Base-by-base conservation (phyloP, 2,113 vertebrate species). In the Apodemus sylvaticus region DNA sequence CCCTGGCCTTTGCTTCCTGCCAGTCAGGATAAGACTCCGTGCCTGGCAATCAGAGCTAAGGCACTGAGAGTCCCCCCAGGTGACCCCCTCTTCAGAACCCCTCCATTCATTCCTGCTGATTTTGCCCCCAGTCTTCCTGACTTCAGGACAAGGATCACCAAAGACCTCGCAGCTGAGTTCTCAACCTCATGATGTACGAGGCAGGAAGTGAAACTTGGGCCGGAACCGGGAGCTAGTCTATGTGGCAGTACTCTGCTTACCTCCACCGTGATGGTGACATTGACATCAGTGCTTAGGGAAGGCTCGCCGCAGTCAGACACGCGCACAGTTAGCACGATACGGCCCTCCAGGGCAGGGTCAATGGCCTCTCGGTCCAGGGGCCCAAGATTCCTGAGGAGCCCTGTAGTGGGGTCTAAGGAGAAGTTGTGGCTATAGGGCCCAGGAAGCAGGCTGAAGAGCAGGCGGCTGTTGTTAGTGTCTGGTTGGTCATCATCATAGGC, bases 401-500 rank as follows among this genome's bases (percentile, higher is more conserved):
- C 99, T 0, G 96, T 98, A 55, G 85, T 0, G 0, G 68, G 11
- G 8, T 99, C 39, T 71, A 99, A 98, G n/a, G 98, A 99, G 97
- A 99, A 99, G 97, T 99, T 99, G 48, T 51, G 7, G 34, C 99
- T 99, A 97, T 98, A 99, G 0, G 0, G 9, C 58, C 98, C 97
- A 0, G 97, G 97, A 31, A 97, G 34, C 9, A 99, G 99, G 73
- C 0, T 89, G 93, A 97, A 99, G 76, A 97, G 68, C 70, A 99
- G 78, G 42, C 89, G 1, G 20, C 99, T 99, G 98, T 99, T 99
- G 86, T 0, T 39, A 39, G 96, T 99, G 1, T 1, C 78, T 1
- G 98, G 97, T 16, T 99, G 97, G 0, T 99, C 99, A 0, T 96
- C 96, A 93, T 99, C 99, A 0, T 97, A 98, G 83, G 99, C 99